Evolutionary conservation across 1,140 invertebrate genomes (phyloP).

Genomic region (Papilio machaon): DNA sequence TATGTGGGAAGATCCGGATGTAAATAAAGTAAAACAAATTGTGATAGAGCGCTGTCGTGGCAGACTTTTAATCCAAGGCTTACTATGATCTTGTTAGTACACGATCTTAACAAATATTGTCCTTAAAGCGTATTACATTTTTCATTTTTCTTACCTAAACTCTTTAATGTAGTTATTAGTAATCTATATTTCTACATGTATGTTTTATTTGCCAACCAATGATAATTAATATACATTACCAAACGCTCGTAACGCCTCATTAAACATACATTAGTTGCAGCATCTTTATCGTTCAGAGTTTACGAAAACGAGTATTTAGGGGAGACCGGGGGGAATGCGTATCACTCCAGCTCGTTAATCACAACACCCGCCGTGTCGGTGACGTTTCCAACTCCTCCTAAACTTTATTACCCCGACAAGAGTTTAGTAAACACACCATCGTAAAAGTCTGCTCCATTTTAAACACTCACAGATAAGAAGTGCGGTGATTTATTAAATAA

Average conservation of each 20-base stretch:
- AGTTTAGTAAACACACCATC: conserved; percentile 49
- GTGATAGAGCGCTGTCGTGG: neutral
- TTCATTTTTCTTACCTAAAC: too few species aligned
- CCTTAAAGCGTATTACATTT: too few species aligned
- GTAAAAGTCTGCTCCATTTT: conserved; percentile 53
- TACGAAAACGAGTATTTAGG: neutral
- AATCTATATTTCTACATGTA: neutral
- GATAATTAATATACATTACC: neutral
- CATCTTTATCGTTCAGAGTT: conserved; percentile 31
- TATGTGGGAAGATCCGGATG: neutral
- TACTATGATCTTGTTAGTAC: neutral
- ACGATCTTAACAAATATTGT: neutral
- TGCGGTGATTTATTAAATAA: conserved; percentile 27
- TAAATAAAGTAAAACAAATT: neutral
- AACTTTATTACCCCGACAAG: conserved; percentile 54
- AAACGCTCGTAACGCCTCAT: neutral
- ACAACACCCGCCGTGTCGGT: conserved; percentile 48
- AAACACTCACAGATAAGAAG: conserved; percentile 45
- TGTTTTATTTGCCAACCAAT: neutral
- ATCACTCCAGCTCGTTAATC: conserved; percentile 59
- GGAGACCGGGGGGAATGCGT: conserved; percentile 30
- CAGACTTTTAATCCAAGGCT: neutral
- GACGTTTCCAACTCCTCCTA: conserved; percentile 47
- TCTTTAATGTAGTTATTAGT: neutral
- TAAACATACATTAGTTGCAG: conserved; percentile 20